Percentiles rank a stretch among this genome's conserved stretches.
These are phyloP conservation scores for Cylindroiulus punctatus DNA, from an alignment of 2,888 invertebrate species.

Conservation along the genomic window DNA sequence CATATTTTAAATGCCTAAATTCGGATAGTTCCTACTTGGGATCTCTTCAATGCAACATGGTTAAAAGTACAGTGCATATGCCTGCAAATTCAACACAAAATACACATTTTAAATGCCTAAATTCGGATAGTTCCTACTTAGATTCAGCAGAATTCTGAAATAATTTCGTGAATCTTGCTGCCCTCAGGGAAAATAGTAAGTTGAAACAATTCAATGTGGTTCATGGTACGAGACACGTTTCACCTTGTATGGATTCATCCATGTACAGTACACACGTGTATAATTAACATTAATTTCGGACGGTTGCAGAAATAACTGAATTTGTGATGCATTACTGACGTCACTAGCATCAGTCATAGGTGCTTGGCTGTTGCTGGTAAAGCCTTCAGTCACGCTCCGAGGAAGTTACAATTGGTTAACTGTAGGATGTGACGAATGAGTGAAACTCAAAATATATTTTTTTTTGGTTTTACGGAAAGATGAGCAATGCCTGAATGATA, in stretches of 20 bases:
- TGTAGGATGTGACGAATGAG: neutral
- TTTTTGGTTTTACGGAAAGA: neutral
- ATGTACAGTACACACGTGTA: no score
- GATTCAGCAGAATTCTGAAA: no score
- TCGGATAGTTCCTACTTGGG: no score
- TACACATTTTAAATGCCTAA: no score
- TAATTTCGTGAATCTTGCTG: no score
- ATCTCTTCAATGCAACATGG: no score
- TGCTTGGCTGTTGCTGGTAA: neutral
- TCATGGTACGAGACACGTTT: neutral
- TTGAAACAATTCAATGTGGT: neutral
- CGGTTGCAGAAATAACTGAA: neutral
- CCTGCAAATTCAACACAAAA: no score
- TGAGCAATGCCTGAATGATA: neutral
- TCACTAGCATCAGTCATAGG: neutral
- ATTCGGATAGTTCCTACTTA: no score
- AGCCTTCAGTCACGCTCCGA: conserved; percentile 14
- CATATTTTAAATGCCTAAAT: no score
- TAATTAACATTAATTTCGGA: neutral
- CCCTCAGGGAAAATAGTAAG: neutral
- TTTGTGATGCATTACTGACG: neutral
- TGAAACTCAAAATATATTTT: neutral
- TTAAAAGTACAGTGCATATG: no score
- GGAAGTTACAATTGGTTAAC: neutral
- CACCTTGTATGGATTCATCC: neutral